Conservation (phyloP, 1,140 invertebrate genomes). For the Holotrichia oblita region DNA sequence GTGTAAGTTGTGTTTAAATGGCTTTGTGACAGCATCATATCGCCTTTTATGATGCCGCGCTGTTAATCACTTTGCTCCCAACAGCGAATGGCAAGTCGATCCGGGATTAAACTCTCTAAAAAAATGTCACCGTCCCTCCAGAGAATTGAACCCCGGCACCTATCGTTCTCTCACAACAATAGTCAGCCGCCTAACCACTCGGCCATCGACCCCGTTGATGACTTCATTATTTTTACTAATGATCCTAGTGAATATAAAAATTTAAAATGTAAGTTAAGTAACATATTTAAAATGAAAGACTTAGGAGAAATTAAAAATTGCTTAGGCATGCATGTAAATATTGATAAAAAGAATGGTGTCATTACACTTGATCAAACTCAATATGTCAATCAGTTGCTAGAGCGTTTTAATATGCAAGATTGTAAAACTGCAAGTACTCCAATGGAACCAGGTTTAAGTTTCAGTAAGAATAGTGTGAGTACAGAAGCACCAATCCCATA, state of each 20-base stretch:
- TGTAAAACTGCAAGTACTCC: conserved; percentile 57
- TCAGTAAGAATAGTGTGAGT: conserved; percentile 46
- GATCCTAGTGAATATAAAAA: conserved; percentile 45
- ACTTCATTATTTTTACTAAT: conserved; percentile 57
- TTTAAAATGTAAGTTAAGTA: conserved; percentile 48
- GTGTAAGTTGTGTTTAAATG: too few species aligned
- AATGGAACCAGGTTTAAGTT: conserved; percentile 52
- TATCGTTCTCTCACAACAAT: too few species aligned
- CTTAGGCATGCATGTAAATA: conserved; percentile 57
- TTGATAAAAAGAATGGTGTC: conserved; percentile 45
- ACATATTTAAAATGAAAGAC: conserved; percentile 56
- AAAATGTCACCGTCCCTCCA: too few species aligned
- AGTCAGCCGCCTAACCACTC: too few species aligned
- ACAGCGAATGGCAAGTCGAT: too few species aligned
- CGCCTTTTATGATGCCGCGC: too few species aligned
- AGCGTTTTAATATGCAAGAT: conserved; percentile 57
- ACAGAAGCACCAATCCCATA: conserved; percentile 43
- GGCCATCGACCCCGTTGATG: too few species aligned
- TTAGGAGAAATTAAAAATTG: conserved; percentile 51
- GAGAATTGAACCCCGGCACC: too few species aligned
- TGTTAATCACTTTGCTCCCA: too few species aligned
- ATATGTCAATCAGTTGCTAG: conserved; percentile 57
- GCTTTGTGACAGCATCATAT: too few species aligned
- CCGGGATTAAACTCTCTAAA: too few species aligned
- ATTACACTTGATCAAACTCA: conserved; percentile 56